phyloP scores from a whole-genome alignment of 2,797 vertebrate species.

The Toxotes lorentzi region DNA sequence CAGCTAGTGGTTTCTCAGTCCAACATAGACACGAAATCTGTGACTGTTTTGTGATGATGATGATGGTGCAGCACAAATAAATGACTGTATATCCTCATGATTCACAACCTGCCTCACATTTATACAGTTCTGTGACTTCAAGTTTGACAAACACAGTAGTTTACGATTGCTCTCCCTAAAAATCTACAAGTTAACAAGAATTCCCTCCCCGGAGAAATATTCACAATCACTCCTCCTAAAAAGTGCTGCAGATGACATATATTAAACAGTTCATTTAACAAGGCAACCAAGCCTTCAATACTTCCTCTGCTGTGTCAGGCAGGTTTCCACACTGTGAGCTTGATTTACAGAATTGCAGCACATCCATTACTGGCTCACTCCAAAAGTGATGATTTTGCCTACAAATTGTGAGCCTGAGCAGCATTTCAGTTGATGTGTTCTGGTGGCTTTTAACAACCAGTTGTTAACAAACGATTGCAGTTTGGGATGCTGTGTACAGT shows the following conservation, averaged over 20 bases:
- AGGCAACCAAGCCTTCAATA: slow-evolving; percentile 58
- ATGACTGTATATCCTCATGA: slow-evolving; percentile 14
- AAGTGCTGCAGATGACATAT: slow-evolving; percentile 65
- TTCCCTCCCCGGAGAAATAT: slow-evolving; percentile 30
- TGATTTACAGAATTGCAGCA: slow-evolving; percentile 61
- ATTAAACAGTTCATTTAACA: slow-evolving; percentile 70
- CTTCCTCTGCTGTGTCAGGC: slow-evolving; percentile 68
- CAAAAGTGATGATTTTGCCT: slow-evolving; percentile 38
- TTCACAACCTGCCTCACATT: slow-evolving; percentile 8
- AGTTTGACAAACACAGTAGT: neutral
- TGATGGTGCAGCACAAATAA: slow-evolving; percentile 20
- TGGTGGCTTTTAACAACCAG: slow-evolving; percentile 8
- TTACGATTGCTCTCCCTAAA: slow-evolving; percentile 16
- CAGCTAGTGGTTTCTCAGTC: slow-evolving; percentile 1
- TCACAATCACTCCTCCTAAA: slow-evolving; percentile 53
- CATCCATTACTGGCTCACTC: slow-evolving; percentile 30
- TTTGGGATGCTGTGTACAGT: neutral
- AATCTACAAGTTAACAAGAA: slow-evolving; percentile 36
- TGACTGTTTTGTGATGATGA: neutral
- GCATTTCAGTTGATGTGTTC: slow-evolving; percentile 21
- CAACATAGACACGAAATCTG: neutral
- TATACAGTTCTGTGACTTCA: slow-evolving; percentile 1
- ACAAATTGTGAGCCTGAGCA: slow-evolving; percentile 3
- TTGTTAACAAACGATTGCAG: neutral
- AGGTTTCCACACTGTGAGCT: slow-evolving; percentile 61